Evolutionary conservation across 2,888 invertebrate genomes (phyloP).

Genomic region (Agrenia bidenticulata): DNA sequence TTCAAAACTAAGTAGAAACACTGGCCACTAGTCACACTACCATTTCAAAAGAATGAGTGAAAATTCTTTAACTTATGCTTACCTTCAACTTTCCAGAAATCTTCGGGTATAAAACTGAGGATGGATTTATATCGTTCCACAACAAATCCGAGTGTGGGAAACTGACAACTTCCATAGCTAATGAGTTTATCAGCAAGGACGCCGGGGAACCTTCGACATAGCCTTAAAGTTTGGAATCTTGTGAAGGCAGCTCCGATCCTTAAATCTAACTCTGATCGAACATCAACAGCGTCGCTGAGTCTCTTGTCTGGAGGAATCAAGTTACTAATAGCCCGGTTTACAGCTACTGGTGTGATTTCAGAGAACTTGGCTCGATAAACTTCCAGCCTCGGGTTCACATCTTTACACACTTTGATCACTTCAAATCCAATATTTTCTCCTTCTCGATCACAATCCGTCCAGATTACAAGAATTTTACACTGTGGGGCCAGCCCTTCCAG

Average conservation of each 20-base stretch:
- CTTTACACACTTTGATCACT: slow-evolving; percentile 85
- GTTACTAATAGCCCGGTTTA: slow-evolving; percentile 75
- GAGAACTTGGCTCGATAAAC: slow-evolving; percentile 90
- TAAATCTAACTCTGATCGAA: slow-evolving; percentile 84
- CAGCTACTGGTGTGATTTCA: slow-evolving; percentile 86
- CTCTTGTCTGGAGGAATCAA: slow-evolving; percentile 77
- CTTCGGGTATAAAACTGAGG: slow-evolving; percentile 85
- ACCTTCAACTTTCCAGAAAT: slow-evolving; percentile 95
- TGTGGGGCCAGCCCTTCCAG: slow-evolving; percentile 67
- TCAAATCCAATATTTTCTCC: slow-evolving; percentile 99
- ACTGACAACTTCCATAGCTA: slow-evolving; percentile 98
- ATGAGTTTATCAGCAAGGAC: slow-evolving; percentile 76
- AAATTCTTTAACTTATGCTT: slow-evolving; percentile 26
- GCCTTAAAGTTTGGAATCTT: slow-evolving; percentile 88
- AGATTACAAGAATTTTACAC: slow-evolving; percentile 79
- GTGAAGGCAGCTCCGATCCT: slow-evolving; percentile 98
- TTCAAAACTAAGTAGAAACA: too few relatives aligned
- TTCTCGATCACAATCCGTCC: slow-evolving; percentile 99
- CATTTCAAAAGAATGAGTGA: too few relatives aligned
- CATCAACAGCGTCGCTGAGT: slow-evolving; percentile 89
- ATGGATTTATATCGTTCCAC: slow-evolving; percentile 93
- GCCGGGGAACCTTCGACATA: slow-evolving; percentile 76
- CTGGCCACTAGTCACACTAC: too few relatives aligned
- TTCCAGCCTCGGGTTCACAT: slow-evolving; percentile 70
- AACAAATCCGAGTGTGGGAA: slow-evolving; percentile 99